Conservation (phyloP, 2,888 invertebrate species). For the Amiota mariae region DNA sequence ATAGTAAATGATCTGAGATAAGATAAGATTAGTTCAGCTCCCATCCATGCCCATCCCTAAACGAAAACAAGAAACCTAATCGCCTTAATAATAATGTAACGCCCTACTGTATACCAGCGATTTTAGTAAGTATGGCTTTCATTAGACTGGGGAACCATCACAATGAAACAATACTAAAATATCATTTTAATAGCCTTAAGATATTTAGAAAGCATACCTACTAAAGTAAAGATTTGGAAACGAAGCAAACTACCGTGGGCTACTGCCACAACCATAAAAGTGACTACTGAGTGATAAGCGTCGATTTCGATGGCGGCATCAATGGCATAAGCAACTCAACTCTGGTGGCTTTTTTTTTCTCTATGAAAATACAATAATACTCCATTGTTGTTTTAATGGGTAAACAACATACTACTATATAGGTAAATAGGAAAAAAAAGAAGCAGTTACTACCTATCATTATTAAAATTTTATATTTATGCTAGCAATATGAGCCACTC, state of each 20-base stretch:
- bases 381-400: slow-evolving; percentile 54
- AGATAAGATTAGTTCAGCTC: too few relatives aligned
- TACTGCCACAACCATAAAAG: slow-evolving; percentile 59
- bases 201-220: slow-evolving; percentile 68
- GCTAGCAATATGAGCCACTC: slow-evolving; percentile 11
- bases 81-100: background rate
- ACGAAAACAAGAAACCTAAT: background rate
- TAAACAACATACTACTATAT: background rate
- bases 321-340: background rate
- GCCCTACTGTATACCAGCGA: background rate
- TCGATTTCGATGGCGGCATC: background rate
- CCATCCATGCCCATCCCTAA: background rate
- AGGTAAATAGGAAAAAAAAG: background rate
- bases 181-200: slow-evolving; percentile 58
- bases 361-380: slow-evolving; percentile 48
- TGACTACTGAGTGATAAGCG: slow-evolving; percentile 46
- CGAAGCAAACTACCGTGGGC: slow-evolving; percentile 59
- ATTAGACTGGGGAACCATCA: slow-evolving; percentile 6
- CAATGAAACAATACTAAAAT: slow-evolving; percentile 52
- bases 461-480: slow-evolving; percentile 27
- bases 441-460: slow-evolving; percentile 21
- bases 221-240: slow-evolving; percentile 22
- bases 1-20: too few relatives aligned
- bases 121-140: background rate
- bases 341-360: slow-evolving; percentile 8